Evolutionary conservation across 2,113 vertebrate species (phyloP), one percentile per base, ranked within the genome.

Genomic region (Octodon degus): DNA sequence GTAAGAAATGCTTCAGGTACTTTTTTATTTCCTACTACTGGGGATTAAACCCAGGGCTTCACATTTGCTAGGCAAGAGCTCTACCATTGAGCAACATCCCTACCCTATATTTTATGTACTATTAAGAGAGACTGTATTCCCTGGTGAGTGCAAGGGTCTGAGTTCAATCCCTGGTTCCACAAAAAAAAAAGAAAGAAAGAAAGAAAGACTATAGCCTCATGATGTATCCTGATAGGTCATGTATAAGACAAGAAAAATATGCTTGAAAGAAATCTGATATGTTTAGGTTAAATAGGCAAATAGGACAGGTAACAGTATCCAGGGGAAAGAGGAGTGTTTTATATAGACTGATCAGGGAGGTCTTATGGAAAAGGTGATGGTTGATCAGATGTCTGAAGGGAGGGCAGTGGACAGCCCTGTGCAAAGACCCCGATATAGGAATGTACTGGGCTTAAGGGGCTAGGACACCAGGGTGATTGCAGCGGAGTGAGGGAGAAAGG

Each of bases 111-210:
- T 92, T 43, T 76, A 37, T 30, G 17, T 84, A 47, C 76, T 79
- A 2, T 63, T 95, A 79, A 91, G 88, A 84, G 85, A 74, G 79
- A 93, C 96, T n/a, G 13, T 89, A 92, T 43, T 43, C 43, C 5
- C 43, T 43, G 43, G 43, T 6, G 6, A 43, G 5, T 6, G 5
- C 5, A 43, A 43, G 43, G 43, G 43, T 43, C 43, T 43, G 43
- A 43, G 43, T 43, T 43, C 43, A 43, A 43, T 43, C 43, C 43
- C 43, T 6, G 43, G 43, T 43, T 43, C 43, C 43, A 43, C 43
- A 43, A 43, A 43, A 43, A 43, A 43, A 43, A 43, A 43, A 43
- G 4, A 43, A 43, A 43, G 6, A 43, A 43, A 43, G 6, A 43
- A 43, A 43, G 43, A 43, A 43, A 43, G 43, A 43, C 96, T n/a